A percentile compares a stretch with the other conserved stretches of the same genome.
Evolutionary conservation across 2,888 invertebrate genomes (phyloP).

Genomic region (Zele albiditarsus): DNA sequence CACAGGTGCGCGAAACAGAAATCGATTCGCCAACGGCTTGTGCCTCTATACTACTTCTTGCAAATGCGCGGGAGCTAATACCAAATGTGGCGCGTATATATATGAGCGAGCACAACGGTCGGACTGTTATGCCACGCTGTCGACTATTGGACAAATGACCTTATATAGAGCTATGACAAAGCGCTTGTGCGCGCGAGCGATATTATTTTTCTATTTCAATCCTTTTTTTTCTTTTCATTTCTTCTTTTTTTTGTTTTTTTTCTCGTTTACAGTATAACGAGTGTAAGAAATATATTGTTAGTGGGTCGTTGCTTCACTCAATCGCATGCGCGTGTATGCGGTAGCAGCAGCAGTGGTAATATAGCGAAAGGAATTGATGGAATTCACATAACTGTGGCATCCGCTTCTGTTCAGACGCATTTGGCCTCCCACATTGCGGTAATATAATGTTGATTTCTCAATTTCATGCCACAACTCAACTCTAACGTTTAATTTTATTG

Average conservation of each 20-base stretch:
- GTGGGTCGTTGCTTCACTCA: constrained; percentile 41
- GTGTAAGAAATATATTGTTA: constrained; percentile 35
- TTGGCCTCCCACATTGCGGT: constrained; percentile 18
- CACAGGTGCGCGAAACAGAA: constrained; percentile 28
- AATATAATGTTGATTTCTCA: neutral
- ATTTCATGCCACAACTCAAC: neutral
- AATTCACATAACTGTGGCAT: constrained; percentile 54
- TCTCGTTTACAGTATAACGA: neutral
- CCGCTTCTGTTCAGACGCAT: constrained; percentile 47
- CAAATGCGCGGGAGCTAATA: constrained; percentile 12
- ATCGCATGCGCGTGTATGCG: constrained; percentile 50
- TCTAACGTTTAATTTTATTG: neutral
- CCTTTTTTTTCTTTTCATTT: constrained; percentile 24
- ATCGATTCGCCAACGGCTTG: constrained; percentile 21
- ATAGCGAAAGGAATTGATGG: constrained; percentile 57
- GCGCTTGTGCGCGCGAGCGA: constrained; percentile 8
- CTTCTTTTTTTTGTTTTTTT: neutral
- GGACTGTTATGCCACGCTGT: constrained; percentile 12
- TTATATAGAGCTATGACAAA: constrained; percentile 54
- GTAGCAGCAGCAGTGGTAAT: constrained; percentile 47
- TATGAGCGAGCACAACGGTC: constrained; percentile 15
- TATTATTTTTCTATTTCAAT: neutral
- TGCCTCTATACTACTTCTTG: neutral
- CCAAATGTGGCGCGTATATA: constrained; percentile 16
- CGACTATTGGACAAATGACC: constrained; percentile 54